phyloP scores from a whole-genome alignment of 2,888 invertebrate species.

The Drosophila cognata region DNA sequence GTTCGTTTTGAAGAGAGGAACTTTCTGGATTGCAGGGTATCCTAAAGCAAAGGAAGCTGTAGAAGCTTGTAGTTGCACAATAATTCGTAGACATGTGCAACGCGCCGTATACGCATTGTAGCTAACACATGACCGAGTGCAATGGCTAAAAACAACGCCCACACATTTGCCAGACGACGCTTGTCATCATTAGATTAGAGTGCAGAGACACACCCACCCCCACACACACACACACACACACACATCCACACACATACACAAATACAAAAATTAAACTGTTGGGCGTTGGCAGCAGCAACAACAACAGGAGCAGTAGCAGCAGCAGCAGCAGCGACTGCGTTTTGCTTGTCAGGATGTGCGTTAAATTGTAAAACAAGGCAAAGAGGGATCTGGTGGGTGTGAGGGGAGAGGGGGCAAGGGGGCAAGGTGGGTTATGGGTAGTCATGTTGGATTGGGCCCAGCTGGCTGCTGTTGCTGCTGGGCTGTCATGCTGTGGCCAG shows the following conservation, averaged over 20 bases:
- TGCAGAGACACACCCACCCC: constrained; percentile 38
- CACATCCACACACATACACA: constrained; percentile 13
- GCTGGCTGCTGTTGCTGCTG: constrained; percentile 42
- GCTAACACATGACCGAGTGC: constrained; percentile 37
- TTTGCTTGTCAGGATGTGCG: constrained; percentile 76
- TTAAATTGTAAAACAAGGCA: constrained; percentile 79
- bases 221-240: constrained; percentile 30
- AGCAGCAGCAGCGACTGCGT: constrained; percentile 33
- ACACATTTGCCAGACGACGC: constrained; percentile 59
- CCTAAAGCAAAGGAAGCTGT: constrained; percentile 1
- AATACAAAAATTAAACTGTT: constrained; percentile 53
- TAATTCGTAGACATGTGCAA: constrained; percentile 64
- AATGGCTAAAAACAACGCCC: constrained; percentile 47
- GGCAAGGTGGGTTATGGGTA: not conserved
- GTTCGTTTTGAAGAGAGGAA: not conserved
- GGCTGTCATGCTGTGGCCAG: constrained; percentile 70
- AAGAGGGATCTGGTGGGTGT: constrained; percentile 27
- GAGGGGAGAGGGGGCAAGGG: not conserved
- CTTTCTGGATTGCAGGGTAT: not conserved
- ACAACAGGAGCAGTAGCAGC: not conserved
- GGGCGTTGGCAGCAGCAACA: constrained; percentile 47
- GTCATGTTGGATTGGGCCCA: constrained; percentile 44
- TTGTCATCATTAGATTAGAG: constrained; percentile 81
- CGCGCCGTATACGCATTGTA: constrained; percentile 72
- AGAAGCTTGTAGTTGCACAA: constrained; percentile 24